Base-by-base conservation (phyloP, 2,113 vertebrate genomes). In the Daubentonia madagascariensis region DNA sequence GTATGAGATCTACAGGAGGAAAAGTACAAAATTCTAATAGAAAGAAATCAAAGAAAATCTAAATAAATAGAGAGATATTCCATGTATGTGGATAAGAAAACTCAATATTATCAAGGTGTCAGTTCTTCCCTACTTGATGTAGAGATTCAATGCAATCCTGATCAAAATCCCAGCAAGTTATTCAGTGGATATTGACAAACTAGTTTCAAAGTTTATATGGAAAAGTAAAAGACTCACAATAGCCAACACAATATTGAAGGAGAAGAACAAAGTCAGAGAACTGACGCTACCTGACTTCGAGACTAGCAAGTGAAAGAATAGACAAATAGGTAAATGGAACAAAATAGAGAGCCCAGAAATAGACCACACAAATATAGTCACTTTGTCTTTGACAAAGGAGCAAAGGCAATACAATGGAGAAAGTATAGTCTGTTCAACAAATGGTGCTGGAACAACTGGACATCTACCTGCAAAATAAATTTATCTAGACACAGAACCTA, bases 161-260 rank as follows among this genome's bases (percentile, higher is more conserved):
- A 79, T 61, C 10, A 48, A 93, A 87, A 93, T 59, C 25, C 40
- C 28, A 73, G 92, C 40, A 59, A 84, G 72, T 92, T 84, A 91
- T 80, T 75, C 80, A 75, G 81, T 37, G n/a, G 48, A 73, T 91
- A 88, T 79, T 93, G 81, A 93, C 86, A 93, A 91, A 68, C 40
- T 75, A 63, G 73, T 96, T 96, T 94, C 67, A 83, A 96, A 61
- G 85, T 94, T 87, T 79, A 45, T 25, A 48, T 12, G 12, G 48
- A 90, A 48, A 87, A 67, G 30, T 45, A 45, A 40, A 95, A 86
- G 86, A 73, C 68, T 54, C 68, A 68, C 54, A 91, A 91, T 32
- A 61, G 54, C 12, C 61, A 48, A 86, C 2, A 23, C 3, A 30
- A 67, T 93, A 96, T 63, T 84, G 70, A 94, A 91, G 92, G 67